phyloP scores from a whole-genome alignment of 2,888 invertebrate genomes.

The Oscheius sp. region DNA sequence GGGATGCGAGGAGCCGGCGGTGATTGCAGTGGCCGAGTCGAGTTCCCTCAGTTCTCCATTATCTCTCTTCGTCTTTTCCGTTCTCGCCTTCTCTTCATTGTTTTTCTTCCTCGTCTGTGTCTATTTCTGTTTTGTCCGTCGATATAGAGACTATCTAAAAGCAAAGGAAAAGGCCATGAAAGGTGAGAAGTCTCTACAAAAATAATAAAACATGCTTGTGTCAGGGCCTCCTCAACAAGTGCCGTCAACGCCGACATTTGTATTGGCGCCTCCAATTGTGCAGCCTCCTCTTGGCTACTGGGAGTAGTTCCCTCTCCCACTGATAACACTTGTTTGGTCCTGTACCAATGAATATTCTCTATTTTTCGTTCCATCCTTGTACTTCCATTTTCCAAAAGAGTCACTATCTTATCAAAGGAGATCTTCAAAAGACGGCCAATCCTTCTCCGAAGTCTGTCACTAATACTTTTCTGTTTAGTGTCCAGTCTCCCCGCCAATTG shows the following conservation, averaged over 20 bases:
- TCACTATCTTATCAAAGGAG: no score
- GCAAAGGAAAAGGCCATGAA: slow-evolving; percentile 38
- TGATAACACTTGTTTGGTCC: no score
- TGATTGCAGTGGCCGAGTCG: not conserved
- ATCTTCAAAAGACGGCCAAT: no score
- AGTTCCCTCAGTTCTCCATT: not conserved
- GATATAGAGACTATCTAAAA: slow-evolving; percentile 45
- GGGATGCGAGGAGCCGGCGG: slow-evolving; percentile 10
- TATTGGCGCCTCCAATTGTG: slow-evolving; percentile 9
- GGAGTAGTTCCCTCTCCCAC: slow-evolving; percentile 5
- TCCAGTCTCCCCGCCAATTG: not conserved
- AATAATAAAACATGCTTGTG: not conserved
- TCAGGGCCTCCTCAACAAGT: not conserved
- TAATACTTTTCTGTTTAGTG: not conserved
- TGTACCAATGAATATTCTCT: no score
- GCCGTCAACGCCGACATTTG: slow-evolving; percentile 26
- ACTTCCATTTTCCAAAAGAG: no score
- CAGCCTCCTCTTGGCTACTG: slow-evolving; percentile 19
- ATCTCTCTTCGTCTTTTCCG: slow-evolving; percentile 13
- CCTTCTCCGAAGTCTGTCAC: no score
- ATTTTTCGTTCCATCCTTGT: no score
- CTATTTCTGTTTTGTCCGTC: slow-evolving; percentile 57
- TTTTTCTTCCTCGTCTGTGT: slow-evolving; percentile 33
- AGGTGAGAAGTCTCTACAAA: slow-evolving; percentile 13
- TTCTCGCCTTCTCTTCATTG: slow-evolving; percentile 16